A percentile compares a stretch with the other conserved stretches of the same genome.
These are phyloP conservation scores for Charanyca ferruginea DNA, from an alignment of 2,888 invertebrate species.

Conservation along the genomic window DNA sequence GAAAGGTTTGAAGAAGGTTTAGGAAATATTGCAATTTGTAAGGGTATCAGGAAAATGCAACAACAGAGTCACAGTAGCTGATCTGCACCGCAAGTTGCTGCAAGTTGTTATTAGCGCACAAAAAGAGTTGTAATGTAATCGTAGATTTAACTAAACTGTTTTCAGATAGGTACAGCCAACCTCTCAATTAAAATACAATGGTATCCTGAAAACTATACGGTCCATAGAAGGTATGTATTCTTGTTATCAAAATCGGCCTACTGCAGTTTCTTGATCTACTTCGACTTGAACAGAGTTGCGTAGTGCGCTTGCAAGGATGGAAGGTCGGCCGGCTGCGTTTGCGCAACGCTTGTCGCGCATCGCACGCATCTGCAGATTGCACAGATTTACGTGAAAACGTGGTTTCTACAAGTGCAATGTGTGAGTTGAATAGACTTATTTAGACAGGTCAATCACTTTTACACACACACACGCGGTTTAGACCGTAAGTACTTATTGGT, in stretches of 20 bases:
- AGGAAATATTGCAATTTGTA: no score
- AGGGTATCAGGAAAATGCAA: no score
- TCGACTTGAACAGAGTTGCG: constrained; percentile 35
- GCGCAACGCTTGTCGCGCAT: constrained; percentile 58
- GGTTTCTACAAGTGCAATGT: constrained; percentile 1
- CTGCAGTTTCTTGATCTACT: constrained; percentile 4
- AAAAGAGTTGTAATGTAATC: no score
- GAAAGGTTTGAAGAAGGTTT: constrained; percentile 7
- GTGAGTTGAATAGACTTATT: constrained; percentile 29
- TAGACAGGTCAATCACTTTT: constrained; percentile 31
- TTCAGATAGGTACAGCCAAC: no score
- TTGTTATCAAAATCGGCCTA: neutral
- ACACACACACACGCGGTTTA: constrained; percentile 10
- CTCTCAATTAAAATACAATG: no score
- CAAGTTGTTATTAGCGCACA: no score
- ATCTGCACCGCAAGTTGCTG: no score
- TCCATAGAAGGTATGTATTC: no score
- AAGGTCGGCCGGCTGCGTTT: constrained; percentile 60
- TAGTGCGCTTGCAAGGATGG: constrained; percentile 33
- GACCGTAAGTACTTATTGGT: constrained; percentile 18
- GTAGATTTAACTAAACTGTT: no score
- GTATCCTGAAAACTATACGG: neutral
- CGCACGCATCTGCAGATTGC: constrained; percentile 61
- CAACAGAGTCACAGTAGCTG: neutral
- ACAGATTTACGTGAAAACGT: constrained; percentile 56